Percentiles rank a stretch among this genome's conserved stretches.
Conservation (phyloP, 2,113 vertebrate species). For the Egretta garzetta region DNA sequence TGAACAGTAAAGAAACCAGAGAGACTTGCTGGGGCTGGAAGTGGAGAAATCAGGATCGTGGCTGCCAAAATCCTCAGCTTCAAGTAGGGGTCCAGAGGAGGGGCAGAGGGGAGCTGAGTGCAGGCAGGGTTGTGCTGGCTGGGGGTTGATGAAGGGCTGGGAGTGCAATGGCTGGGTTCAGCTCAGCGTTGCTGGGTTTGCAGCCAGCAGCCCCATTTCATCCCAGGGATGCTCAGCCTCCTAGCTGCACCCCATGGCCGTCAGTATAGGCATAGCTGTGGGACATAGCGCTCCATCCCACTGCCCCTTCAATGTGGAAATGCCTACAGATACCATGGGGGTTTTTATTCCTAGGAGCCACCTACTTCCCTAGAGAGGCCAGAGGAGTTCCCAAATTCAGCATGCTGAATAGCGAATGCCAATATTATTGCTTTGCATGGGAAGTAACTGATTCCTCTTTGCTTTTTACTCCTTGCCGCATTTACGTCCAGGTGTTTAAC, state of each 20-base stretch:
- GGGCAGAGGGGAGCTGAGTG: background rate
- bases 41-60: background rate
- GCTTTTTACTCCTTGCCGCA: background rate
- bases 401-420: background rate
- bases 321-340: background rate
- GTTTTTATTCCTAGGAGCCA: background rate
- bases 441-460: background rate
- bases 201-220: background rate
- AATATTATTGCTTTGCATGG: background rate
- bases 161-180: background rate
- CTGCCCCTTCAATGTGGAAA: background rate
- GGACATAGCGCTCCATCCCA: background rate
- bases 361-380: background rate
- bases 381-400: background rate
- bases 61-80: background rate
- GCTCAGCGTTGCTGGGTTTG: background rate
- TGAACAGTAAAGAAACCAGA: background rate
- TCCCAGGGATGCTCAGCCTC: background rate
- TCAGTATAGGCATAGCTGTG: background rate
- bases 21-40: background rate
- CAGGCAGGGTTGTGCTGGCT: background rate
- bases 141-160: background rate
- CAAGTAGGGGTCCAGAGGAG: background rate
- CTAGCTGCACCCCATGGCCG: background rate
- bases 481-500: constrained; percentile 40